phyloP scores from a whole-genome alignment of 2,113 vertebrate species.

The Lycaon pictus region DNA sequence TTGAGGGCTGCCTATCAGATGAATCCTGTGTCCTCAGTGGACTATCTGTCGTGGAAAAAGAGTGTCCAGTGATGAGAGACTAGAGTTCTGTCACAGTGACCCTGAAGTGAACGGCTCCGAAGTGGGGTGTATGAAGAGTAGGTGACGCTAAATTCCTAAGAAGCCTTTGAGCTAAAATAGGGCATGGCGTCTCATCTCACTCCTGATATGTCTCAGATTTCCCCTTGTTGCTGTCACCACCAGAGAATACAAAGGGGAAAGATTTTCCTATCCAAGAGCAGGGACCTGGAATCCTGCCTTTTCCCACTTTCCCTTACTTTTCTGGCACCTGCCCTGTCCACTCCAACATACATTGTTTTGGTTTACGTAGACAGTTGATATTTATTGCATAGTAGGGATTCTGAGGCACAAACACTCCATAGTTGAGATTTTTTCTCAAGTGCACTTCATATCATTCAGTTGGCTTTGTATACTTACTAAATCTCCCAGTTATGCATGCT shows the following conservation, averaged over 20 bases:
- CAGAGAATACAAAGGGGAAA: not conserved
- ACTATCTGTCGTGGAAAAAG: not conserved
- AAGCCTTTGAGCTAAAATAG: conserved; percentile 64
- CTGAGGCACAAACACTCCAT: not conserved
- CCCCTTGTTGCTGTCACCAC: not conserved
- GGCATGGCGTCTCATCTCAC: not conserved
- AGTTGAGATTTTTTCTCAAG: not conserved
- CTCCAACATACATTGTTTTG: not conserved
- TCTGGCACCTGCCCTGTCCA: not conserved
- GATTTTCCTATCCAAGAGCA: not conserved
- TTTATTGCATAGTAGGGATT: not conserved
- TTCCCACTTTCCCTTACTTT: not conserved
- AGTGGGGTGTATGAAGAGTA: not conserved
- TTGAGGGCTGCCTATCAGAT: not conserved
- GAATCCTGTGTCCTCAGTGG: not conserved
- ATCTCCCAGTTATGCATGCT: not conserved
- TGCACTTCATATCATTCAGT: not conserved
- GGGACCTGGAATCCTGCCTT: not conserved
- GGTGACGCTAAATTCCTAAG: conserved; percentile 16
- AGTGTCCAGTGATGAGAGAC: not conserved
- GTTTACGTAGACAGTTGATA: not conserved
- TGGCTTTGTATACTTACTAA: not conserved
- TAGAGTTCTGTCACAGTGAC: not conserved
- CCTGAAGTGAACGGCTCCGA: not conserved
- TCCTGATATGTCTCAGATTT: conserved; percentile 38